phyloP scores from a whole-genome alignment of 2,113 vertebrate genomes.

The Psammodynastes pulverulentus region DNA sequence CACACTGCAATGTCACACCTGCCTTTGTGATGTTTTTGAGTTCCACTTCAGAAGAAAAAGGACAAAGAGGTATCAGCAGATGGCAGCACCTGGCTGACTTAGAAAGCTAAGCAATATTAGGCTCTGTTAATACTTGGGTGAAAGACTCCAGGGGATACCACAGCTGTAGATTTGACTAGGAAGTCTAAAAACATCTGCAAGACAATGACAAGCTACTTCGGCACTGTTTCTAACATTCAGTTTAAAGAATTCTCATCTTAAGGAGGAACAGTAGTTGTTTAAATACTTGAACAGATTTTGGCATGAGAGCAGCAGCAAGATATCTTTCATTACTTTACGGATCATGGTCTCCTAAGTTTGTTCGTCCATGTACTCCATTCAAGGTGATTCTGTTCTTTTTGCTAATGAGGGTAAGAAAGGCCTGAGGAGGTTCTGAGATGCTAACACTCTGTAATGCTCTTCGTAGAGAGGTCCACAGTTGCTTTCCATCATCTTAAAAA shows the following conservation, averaged over 20 bases:
- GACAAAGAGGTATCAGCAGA: background rate
- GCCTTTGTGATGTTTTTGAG: background rate
- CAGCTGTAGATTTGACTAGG: background rate
- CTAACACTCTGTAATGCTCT: background rate
- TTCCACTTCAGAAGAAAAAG: background rate
- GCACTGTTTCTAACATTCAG: background rate
- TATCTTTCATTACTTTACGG: background rate
- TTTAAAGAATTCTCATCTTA: background rate
- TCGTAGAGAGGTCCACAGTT: background rate
- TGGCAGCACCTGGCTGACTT: background rate
- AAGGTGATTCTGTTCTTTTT: background rate
- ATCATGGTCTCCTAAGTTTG: too few relatives aligned
- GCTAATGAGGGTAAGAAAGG: background rate
- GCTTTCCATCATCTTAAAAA: background rate
- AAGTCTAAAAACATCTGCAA: background rate
- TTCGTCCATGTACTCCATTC: background rate
- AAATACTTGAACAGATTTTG: background rate
- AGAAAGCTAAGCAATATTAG: background rate
- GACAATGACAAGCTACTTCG: background rate
- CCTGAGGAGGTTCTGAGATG: background rate
- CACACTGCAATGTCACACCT: background rate
- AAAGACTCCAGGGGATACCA: background rate
- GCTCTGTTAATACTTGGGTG: background rate
- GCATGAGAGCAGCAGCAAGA: background rate
- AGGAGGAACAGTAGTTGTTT: background rate